phyloP scores from a whole-genome alignment of 2,113 vertebrate species.

The Cephalopholis sonnerati region DNA sequence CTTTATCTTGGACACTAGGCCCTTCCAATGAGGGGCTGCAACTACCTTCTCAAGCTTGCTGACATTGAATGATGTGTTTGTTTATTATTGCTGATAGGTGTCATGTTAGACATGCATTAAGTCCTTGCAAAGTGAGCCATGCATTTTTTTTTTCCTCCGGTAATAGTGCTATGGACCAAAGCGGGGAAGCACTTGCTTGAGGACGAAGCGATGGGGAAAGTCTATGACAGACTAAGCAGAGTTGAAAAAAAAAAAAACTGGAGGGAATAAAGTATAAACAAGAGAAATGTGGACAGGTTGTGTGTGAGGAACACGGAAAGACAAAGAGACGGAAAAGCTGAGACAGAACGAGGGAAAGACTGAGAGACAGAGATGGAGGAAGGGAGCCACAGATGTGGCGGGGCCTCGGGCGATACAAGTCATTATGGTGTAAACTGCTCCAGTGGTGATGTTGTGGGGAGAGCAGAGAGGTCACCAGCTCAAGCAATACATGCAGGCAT shows the following conservation, averaged over 20 bases:
- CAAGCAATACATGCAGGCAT: slow-evolving; percentile 72
- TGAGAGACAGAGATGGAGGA: slow-evolving; percentile 79
- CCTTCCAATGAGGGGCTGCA: slow-evolving; percentile 38
- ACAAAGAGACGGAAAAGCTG: slow-evolving; percentile 48
- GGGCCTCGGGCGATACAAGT: slow-evolving; percentile 85
- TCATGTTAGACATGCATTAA: slow-evolving; percentile 73
- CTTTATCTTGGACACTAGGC: slow-evolving; percentile 49
- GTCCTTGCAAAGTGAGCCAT: slow-evolving; percentile 63
- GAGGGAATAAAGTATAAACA: slow-evolving; percentile 18
- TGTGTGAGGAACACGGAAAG: slow-evolving; percentile 35
- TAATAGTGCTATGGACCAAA: slow-evolving; percentile 50
- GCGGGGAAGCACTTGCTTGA: slow-evolving; percentile 22
- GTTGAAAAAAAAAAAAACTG: neutral
- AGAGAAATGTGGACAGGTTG: slow-evolving; percentile 37
- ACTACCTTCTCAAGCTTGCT: slow-evolving; percentile 54
- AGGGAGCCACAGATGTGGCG: slow-evolving; percentile 82
- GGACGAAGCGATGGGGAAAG: slow-evolving; percentile 24
- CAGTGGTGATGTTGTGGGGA: slow-evolving; percentile 77
- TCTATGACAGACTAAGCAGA: slow-evolving; percentile 31
- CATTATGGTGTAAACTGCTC: slow-evolving; percentile 86
- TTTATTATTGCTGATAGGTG: slow-evolving; percentile 77
- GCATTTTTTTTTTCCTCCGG: slow-evolving; percentile 9
- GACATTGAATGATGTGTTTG: slow-evolving; percentile 78
- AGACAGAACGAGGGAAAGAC: slow-evolving; percentile 51
- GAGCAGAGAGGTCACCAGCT: slow-evolving; percentile 79